A percentile compares a stretch with the other conserved stretches of the same genome.
These are phyloP conservation scores for Drosophila fuyamai DNA, from an alignment of 1,140 invertebrate genomes.

Conservation along the genomic window DNA sequence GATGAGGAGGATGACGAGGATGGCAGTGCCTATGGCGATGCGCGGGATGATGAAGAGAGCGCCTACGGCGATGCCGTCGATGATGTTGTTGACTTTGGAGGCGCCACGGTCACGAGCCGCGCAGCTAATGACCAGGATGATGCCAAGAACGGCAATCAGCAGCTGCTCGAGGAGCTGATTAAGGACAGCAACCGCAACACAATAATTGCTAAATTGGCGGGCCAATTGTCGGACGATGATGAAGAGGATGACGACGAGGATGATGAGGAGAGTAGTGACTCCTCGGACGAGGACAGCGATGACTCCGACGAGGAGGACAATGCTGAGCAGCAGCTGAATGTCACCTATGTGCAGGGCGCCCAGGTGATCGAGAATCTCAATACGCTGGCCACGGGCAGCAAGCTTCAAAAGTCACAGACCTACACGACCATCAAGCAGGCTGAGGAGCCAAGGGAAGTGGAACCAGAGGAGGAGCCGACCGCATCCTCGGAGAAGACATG, in stretches of 20 bases:
- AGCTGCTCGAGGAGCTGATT: slow-evolving; percentile 73
- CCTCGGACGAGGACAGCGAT: slow-evolving; percentile 71
- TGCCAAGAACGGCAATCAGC: slow-evolving; percentile 75
- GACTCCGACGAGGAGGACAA: slow-evolving; percentile 75
- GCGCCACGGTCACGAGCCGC: slow-evolving; percentile 16
- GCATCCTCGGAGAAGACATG: slow-evolving; percentile 3
- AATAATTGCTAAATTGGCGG: slow-evolving; percentile 68
- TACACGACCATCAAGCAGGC: slow-evolving; percentile 76
- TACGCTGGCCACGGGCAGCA: slow-evolving; percentile 46
- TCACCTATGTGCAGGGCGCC: slow-evolving; percentile 75
- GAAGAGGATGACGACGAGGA: slow-evolving; percentile 69
- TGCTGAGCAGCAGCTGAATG: slow-evolving; percentile 59
- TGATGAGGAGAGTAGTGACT: slow-evolving; percentile 66
- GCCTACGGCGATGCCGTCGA: slow-evolving; percentile 73
- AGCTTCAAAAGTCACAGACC: slow-evolving; percentile 80
- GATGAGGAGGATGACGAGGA: slow-evolving; percentile 48
- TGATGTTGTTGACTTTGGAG: slow-evolving; percentile 76
- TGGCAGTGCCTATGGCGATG: slow-evolving; percentile 63
- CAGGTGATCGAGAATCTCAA: slow-evolving; percentile 84
- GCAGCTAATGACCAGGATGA: slow-evolving; percentile 48
- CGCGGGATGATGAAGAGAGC: slow-evolving; percentile 66
- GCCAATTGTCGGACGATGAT: slow-evolving; percentile 64
- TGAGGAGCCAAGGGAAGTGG: slow-evolving; percentile 2
- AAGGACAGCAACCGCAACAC: slow-evolving; percentile 81
- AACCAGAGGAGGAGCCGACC: neutral